Evolutionary conservation across 2,797 vertebrate genomes (phyloP), one percentile per base, ranked within the genome.

Genomic region (Lates japonicus): DNA sequence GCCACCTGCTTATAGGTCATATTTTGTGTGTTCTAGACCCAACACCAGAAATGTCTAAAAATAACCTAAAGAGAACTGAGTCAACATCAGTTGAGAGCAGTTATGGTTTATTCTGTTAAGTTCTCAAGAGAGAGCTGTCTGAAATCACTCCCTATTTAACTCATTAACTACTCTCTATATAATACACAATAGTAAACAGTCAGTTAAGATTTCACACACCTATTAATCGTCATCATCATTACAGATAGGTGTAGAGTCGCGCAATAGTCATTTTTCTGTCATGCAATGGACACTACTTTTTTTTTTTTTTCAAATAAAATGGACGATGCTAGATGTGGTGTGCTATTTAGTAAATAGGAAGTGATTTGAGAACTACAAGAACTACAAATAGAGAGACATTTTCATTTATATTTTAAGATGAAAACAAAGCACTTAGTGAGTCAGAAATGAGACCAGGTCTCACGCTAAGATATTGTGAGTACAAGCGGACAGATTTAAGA

Each of bases 1-100:
- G 63, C 73, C 20, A 72, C 60, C 70, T 68, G 70, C 74, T 81
- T 75, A 54, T 57, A 78, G 76, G 78, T 82, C 81, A 86, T 25
- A 57, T 31, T 76, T 64, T 39, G 44, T 65, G 29, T 33, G 48
- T 10, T 66, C 35, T 5, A 22, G 39, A 83, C 55, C 31, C 58
- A 68, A 19, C 71, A 68, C 0, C 48, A 46, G 8, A 70, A 37
- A 69, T 54, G 8, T 55, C 73, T 77, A 72, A 72, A 75, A 85
- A 74, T 81, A 79, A 19, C 61, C 44, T 20, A 0, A 25, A 58
- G 7, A 2, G 17, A 39, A 54, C 64, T 58, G 25, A 39, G 0
- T 19, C 22, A 9, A 8, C 14, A 35, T 61, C 7, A 44, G 1
- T 55, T 75, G 39, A 59, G 7, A 31, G 8, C 48, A n/a, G 20